Evolutionary conservation across 2,888 invertebrate species (phyloP).

Genomic region (Bembecia ichneumoniformis): DNA sequence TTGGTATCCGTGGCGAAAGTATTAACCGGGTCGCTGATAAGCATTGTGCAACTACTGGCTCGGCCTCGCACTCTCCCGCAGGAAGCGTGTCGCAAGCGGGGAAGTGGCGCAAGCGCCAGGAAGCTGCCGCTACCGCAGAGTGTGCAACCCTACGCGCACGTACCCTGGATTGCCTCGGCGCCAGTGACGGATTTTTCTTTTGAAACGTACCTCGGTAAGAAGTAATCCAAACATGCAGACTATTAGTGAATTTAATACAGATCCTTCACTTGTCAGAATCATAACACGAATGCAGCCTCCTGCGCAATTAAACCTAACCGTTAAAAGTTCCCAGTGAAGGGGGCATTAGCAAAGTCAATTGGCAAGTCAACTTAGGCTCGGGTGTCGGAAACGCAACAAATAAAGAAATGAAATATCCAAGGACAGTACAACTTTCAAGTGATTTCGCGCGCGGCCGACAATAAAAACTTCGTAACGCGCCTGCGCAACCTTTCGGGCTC

Average conservation of each 20-base stretch:
- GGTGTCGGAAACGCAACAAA: conserved; percentile 65
- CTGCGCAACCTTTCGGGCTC: conserved; percentile 69
- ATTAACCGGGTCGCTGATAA: conserved; percentile 59
- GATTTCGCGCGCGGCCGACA: conserved; percentile 71
- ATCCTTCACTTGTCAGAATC: neutral
- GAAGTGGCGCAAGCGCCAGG: conserved; percentile 68
- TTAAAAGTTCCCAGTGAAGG: conserved; percentile 45
- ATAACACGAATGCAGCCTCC: conserved; percentile 13
- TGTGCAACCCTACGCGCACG: conserved; percentile 44
- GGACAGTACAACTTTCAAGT: conserved; percentile 72
- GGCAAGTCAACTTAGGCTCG: conserved; percentile 52
- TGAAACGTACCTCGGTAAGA: conserved; percentile 38
- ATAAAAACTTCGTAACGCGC: conserved; percentile 69
- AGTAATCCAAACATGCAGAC: neutral
- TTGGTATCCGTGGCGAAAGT: conserved; percentile 39
- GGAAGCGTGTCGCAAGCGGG: conserved; percentile 67
- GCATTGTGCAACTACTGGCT: conserved; percentile 54
- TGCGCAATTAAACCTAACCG: conserved; percentile 22
- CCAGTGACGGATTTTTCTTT: conserved; percentile 38
- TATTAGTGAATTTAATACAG: neutral
- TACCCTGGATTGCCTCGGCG: conserved; percentile 49
- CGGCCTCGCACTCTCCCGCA: conserved; percentile 68
- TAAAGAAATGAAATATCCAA: conserved; percentile 71
- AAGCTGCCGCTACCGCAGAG: conserved; percentile 34
- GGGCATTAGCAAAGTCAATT: conserved; percentile 40